These are phyloP conservation scores for Neotragus pygmaeus DNA, from an alignment of 2,113 vertebrate species.

Conservation along the genomic window DNA sequence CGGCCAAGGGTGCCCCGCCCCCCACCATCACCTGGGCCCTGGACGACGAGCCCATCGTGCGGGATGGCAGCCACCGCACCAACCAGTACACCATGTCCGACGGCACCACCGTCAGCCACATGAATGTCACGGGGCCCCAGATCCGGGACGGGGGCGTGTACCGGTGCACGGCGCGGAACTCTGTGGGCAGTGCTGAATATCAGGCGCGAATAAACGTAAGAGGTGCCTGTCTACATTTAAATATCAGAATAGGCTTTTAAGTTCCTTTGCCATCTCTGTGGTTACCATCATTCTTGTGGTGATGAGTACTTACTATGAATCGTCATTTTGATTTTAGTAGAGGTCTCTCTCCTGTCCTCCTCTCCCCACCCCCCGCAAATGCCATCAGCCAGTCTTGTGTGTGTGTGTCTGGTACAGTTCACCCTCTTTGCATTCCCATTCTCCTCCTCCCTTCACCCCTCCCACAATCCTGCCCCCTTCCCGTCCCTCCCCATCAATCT, in stretches of 20 bases:
- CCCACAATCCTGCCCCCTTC: background rate
- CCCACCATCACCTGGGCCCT: slow-evolving; percentile 97
- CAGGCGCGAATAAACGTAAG: slow-evolving; percentile 99
- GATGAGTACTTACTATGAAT: slow-evolving; percentile 1
- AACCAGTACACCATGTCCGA: slow-evolving; percentile 97
- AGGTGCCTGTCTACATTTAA: slow-evolving; percentile 99
- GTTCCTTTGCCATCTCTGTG: slow-evolving; percentile 73
- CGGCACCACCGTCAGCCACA: slow-evolving; percentile 95
- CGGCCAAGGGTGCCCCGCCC: slow-evolving; percentile 95
- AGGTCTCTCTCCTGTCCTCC: background rate
- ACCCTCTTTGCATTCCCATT: background rate
- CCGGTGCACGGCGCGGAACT: slow-evolving; percentile 98
- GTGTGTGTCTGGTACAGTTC: background rate
- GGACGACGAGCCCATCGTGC: slow-evolving; percentile 93
- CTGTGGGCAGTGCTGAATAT: slow-evolving; percentile 99
- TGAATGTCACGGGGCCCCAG: slow-evolving; percentile 96
- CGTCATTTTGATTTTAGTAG: slow-evolving; percentile 61
- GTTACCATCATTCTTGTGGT: slow-evolving; percentile 57
- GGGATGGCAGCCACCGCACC: slow-evolving; percentile 90
- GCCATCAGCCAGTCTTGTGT: background rate
- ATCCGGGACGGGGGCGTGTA: slow-evolving; percentile 98
- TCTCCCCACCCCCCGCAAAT: background rate
- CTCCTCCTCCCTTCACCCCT: no score
- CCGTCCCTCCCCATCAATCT: background rate
- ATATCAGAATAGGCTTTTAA: slow-evolving; percentile 94